Evolutionary conservation across 1,140 invertebrate genomes (phyloP), one percentile per base, ranked within the genome.

Genomic region (Helicorthomorpha holstii): DNA sequence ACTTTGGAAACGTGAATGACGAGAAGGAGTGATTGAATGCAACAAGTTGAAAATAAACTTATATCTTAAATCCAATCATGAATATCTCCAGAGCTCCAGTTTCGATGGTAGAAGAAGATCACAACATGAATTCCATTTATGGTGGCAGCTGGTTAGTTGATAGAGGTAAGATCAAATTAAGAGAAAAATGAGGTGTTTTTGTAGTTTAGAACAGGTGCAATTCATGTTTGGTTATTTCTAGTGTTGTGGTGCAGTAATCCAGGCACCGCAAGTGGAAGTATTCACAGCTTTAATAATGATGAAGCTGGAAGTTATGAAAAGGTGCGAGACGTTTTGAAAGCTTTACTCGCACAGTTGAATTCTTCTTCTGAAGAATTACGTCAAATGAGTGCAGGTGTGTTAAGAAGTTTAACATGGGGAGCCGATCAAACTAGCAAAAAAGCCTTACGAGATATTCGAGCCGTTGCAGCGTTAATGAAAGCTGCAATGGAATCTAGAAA

Each of bases 341-440:
- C 85, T 14, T 72, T 98, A 48, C 87, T 94, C 14, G 79, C 82
- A 34, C 90, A 95, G 69, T 67, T 98, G 49, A 75, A 80, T 61
- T 86, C 83, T 23, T 78, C 82, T 0, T 90, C 84, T 59, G 91
- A 96, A 66, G 91, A 96, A 66, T 76, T 97, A 54, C 74, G 88
- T 62, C 87, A 92, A 70, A 78, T 79, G 61, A 92, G 90, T 0
- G 91, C 91, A 0, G 90, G 86, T 62, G 90, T 97, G 14, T 64
- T 98, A 19, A 71, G 93, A 34, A 98, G 97, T 70, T 68, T 98
- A n/a, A 94, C 90, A 0, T 97, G 93, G 92, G 75, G 89, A 54
- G 91, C 92, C 1, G 91, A 96, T 65, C 78, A 80, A 29, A 80
- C 79, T 51, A 93, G 89, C 66, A 94, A 94, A 64, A 80, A 86